Evolutionary conservation across 2,797 vertebrate genomes (phyloP).

Genomic region (Lindbergichthys nudifrons): DNA sequence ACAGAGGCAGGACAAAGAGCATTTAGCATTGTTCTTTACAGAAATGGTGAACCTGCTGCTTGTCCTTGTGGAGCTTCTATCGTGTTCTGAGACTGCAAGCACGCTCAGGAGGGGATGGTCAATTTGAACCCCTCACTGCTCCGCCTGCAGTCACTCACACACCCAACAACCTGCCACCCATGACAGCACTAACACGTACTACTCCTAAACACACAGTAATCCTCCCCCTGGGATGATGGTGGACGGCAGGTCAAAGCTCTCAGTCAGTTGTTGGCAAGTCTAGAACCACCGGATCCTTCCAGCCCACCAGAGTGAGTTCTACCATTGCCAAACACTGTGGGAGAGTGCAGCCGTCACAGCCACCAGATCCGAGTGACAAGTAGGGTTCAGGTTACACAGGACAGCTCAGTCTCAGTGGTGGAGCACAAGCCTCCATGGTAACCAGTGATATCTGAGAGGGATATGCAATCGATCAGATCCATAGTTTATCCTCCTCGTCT

Average conservation of each 20-base stretch:
- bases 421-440: constrained; percentile 61
- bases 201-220: constrained; percentile 3
- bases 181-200: background rate
- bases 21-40: background rate
- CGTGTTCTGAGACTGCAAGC: constrained; percentile 80
- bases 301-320: constrained; percentile 99
- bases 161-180: background rate
- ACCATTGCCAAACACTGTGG: constrained; percentile 98
- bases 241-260: constrained; percentile 73
- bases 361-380: constrained; percentile 43
- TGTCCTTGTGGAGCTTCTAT: constrained; percentile 13
- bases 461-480: constrained; percentile 69
- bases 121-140: constrained; percentile 77
- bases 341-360: constrained; percentile 71
- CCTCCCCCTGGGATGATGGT: constrained; percentile 17
- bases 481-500: constrained; percentile 53
- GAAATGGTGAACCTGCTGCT: background rate
- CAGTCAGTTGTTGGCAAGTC: constrained; percentile 98
- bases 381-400: constrained; percentile 63
- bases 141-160: constrained; percentile 81
- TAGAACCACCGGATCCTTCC: constrained; percentile 99
- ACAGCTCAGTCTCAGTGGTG: constrained; percentile 39
- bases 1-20: constrained; percentile 6
- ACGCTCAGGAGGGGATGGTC: constrained; percentile 63
- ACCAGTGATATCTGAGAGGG: constrained; percentile 65